A percentile compares a stretch with the other conserved stretches of the same genome.
Evolutionary conservation across 2,113 vertebrate genomes (phyloP).

Genomic region (Apus apus): DNA sequence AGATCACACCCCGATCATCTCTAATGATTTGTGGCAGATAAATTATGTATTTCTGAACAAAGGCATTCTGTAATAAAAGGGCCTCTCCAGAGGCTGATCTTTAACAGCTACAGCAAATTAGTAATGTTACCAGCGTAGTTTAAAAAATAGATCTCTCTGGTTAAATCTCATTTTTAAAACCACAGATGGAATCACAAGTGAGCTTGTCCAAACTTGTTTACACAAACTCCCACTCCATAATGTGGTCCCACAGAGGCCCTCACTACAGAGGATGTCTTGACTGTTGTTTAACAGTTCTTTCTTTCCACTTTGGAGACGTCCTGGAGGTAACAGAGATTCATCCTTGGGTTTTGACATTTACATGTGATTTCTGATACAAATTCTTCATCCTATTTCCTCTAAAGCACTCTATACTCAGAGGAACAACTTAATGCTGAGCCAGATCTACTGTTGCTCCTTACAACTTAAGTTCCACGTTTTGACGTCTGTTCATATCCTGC

Average conservation of each 20-base stretch:
- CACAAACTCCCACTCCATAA: constrained; percentile 27
- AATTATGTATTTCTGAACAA: neutral
- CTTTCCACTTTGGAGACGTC: neutral
- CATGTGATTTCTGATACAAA: neutral
- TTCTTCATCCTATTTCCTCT: neutral
- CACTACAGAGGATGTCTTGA: neutral
- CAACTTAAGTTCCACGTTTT: neutral
- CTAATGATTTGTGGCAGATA: rapidly evolving
- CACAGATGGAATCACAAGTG: constrained; percentile 17
- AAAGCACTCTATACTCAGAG: neutral
- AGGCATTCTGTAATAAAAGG: neutral
- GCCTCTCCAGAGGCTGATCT: neutral
- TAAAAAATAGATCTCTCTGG: neutral
- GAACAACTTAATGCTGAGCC: neutral
- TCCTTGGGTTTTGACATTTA: rapidly evolving
- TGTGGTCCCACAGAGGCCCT: neutral
- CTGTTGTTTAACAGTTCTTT: neutral
- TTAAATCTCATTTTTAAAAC: constrained; percentile 15
- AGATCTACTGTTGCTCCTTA: neutral
- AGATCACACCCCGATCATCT: neutral
- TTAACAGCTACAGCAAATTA: neutral
- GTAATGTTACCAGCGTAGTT: neutral
- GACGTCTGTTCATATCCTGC: neutral
- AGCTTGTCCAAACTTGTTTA: constrained; percentile 9
- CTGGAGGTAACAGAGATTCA: neutral